These are phyloP conservation scores for Drosophila kohkoa DNA, from an alignment of 1,140 invertebrate genomes.

Conservation along the genomic window DNA sequence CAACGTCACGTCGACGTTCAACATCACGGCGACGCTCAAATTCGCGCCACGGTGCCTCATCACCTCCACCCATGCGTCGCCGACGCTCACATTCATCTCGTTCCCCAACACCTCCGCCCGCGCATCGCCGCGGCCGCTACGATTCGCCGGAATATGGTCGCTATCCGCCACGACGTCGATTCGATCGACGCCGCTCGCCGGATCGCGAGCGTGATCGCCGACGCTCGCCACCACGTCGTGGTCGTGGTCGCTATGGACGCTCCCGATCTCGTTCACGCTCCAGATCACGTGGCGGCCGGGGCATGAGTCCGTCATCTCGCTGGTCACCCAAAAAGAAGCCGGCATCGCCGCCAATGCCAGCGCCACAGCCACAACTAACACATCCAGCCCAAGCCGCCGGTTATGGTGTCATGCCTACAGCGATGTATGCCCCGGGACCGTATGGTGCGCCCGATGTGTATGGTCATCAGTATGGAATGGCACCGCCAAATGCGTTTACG, in stretches of 20 bases:
- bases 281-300: constrained; percentile 47
- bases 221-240: constrained; percentile 66
- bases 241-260: constrained; percentile 56
- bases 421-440: constrained; percentile 61
- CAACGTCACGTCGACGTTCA: constrained; percentile 63
- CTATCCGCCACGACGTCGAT: constrained; percentile 63
- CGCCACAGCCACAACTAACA: constrained; percentile 39
- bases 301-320: constrained; percentile 44
- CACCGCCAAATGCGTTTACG: constrained; percentile 58
- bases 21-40: constrained; percentile 59
- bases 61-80: constrained; percentile 53
- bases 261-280: constrained; percentile 68
- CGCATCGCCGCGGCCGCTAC: constrained; percentile 63
- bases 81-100: constrained; percentile 61
- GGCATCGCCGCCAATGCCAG: constrained; percentile 63
- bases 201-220: constrained; percentile 48
- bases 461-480: constrained; percentile 68
- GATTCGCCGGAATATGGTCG: constrained; percentile 75
- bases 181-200: constrained; percentile 64
- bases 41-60: constrained; percentile 55
- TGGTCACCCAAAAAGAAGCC: constrained; percentile 83
- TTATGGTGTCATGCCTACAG: constrained; percentile 61
- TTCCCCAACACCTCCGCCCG: constrained; percentile 51
- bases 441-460: constrained; percentile 65
- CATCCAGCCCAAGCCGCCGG: constrained; percentile 47